Percentiles rank a stretch among this genome's conserved stretches.
Evolutionary conservation across 2,888 invertebrate species (phyloP).

Genomic region (Perdita meconis): DNA sequence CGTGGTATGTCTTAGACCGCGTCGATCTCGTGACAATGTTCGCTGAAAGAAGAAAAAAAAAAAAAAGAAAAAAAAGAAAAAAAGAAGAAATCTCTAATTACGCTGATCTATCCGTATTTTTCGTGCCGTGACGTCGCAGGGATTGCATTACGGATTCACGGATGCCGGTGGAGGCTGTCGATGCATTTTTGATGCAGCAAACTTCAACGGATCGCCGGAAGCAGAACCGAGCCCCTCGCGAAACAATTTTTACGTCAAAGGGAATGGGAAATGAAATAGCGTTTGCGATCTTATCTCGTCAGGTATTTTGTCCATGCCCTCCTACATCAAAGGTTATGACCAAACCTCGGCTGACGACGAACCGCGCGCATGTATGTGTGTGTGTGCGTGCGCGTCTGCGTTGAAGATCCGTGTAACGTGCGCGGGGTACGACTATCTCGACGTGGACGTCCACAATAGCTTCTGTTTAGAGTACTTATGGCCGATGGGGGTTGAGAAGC

Average conservation of each 20-base stretch:
- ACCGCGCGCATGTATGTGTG: conserved; percentile 63
- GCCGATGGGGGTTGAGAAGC: conserved; percentile 60
- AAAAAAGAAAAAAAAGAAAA: no score
- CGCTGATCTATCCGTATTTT: not conserved
- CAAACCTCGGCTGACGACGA: conserved; percentile 70
- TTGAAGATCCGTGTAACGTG: conserved; percentile 75
- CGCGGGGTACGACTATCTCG: conserved; percentile 82
- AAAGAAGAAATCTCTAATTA: conserved; percentile 22
- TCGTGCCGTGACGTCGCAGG: not conserved
- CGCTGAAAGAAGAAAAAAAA: no score
- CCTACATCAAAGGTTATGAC: conserved; percentile 74
- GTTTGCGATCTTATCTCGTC: conserved; percentile 77
- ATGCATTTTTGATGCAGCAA: conserved; percentile 62
- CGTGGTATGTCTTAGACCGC: not conserved
- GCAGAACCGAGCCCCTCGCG: conserved; percentile 57
- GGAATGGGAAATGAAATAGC: conserved; percentile 75
- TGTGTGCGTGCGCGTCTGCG: conserved; percentile 45
- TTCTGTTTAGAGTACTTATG: conserved; percentile 83
- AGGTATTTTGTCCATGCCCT: conserved; percentile 75
- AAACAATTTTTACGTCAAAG: conserved; percentile 71
- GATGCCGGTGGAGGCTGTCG: conserved; percentile 36
- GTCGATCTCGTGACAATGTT: not conserved
- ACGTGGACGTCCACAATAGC: conserved; percentile 82
- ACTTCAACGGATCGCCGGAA: conserved; percentile 53
- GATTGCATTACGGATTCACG: not conserved